These are phyloP conservation scores for Strigamia maritima DNA, from an alignment of 2,888 invertebrate genomes.

Conservation along the genomic window DNA sequence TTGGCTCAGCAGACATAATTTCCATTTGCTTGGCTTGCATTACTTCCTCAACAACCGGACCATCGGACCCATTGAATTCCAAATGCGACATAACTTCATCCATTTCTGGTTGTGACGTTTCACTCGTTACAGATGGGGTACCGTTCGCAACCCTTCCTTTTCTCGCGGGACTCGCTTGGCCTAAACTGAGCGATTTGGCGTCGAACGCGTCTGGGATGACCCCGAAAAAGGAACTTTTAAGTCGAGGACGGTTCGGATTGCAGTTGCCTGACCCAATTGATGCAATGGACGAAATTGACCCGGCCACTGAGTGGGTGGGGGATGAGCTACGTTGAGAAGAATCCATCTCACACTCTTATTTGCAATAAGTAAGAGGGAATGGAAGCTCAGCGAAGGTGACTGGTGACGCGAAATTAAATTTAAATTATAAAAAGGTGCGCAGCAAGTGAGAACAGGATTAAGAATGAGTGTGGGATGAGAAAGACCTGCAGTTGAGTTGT, in stretches of 20 bases:
- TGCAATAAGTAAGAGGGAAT: not conserved
- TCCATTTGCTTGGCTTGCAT: not conserved
- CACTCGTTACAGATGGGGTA: not conserved
- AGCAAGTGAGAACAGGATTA: not conserved
- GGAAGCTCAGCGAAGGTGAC: conserved; percentile 14
- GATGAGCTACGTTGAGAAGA: not conserved
- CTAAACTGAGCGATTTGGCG: conserved; percentile 44
- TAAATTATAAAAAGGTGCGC: not conserved
- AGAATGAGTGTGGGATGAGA: not conserved
- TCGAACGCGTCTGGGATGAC: conserved; percentile 48
- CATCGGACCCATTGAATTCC: conserved; percentile 35
- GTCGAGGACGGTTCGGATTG: conserved; percentile 31
- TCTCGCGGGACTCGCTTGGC: conserved; percentile 4
- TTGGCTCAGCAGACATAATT: conserved; percentile 2
- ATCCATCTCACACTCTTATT: conserved; percentile 21
- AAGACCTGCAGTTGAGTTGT: not conserved
- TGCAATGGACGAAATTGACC: conserved; percentile 1
- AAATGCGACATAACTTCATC: conserved; percentile 33
- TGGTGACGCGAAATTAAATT: not conserved
- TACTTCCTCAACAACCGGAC: conserved; percentile 8
- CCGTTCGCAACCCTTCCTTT: not conserved
- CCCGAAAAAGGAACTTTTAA: conserved; percentile 49
- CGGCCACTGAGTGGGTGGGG: conserved; percentile 35
- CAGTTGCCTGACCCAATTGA: not conserved
- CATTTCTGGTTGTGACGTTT: not conserved